Evolutionary conservation across 2,113 vertebrate species (phyloP).

Genomic region (Sterrhoptilus dennistouni): DNA sequence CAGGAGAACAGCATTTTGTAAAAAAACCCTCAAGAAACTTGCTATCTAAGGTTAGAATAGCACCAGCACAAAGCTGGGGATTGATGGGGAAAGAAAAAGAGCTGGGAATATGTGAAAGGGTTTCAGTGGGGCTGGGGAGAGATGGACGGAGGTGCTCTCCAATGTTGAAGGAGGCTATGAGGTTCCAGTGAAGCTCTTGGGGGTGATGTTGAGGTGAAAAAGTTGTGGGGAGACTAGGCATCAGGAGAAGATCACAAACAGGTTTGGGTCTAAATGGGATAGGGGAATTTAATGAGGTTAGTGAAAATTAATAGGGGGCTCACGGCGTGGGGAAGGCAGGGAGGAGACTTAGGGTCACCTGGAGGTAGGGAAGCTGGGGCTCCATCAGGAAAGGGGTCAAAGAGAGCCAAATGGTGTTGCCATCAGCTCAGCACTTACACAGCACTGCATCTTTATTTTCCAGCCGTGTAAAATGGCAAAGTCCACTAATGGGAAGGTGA

Average conservation of each 20-base stretch:
- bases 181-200: background rate
- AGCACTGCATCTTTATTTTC: background rate
- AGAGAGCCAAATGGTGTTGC: background rate
- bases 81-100: background rate
- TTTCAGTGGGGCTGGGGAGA: background rate
- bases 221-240: background rate
- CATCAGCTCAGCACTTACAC: background rate
- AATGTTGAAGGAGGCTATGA: background rate
- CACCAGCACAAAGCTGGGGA: background rate
- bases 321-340: background rate
- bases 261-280: background rate
- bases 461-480: background rate
- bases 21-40: background rate
- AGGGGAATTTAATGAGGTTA: background rate
- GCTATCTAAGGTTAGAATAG: background rate
- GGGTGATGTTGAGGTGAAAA: background rate
- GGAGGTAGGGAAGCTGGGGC: background rate
- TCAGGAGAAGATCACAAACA: background rate
- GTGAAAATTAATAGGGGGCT: background rate
- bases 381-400: background rate
- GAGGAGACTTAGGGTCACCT: background rate
- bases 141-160: background rate
- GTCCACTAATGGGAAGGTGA: background rate
- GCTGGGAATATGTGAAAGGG: background rate
- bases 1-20: background rate